Evolutionary conservation across 2,888 invertebrate species (phyloP).

Genomic region (Pollenia angustigena): DNA sequence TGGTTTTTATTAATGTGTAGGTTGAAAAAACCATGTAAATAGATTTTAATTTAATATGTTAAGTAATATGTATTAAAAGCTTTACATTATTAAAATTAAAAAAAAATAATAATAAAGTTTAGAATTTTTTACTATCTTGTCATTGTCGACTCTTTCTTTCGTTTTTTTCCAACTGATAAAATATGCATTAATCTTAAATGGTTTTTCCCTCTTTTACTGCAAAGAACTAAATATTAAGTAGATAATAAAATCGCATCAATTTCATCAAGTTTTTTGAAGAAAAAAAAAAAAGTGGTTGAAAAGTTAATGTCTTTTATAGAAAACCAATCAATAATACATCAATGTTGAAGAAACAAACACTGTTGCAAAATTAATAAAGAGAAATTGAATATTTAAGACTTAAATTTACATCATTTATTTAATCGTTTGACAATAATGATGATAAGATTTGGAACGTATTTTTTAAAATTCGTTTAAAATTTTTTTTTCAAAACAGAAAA

Average conservation of each 20-base stretch:
- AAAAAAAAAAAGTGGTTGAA: background rate
- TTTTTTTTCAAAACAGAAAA: background rate
- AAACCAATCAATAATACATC: conserved; percentile 26
- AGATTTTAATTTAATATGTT: conserved; percentile 12
- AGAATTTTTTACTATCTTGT: conserved; percentile 12
- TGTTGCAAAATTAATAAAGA: conserved; percentile 19
- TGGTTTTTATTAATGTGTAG: conserved; percentile 13
- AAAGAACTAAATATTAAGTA: conserved; percentile 22
- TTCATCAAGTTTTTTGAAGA: conserved; percentile 12
- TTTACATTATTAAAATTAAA: conserved; percentile 36
- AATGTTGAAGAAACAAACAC: conserved; percentile 11
- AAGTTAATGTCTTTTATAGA: conserved; percentile 21
- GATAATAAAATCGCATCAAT: conserved; percentile 60
- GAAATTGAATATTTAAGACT: background rate
- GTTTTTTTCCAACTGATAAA: conserved; percentile 4
- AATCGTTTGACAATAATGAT: conserved; percentile 58
- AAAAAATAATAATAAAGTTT: conserved; percentile 20
- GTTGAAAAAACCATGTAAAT: background rate
- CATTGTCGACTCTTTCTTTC: conserved; percentile 5
- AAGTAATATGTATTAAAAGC: conserved; percentile 27
- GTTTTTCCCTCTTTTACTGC: background rate
- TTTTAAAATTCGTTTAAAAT: background rate
- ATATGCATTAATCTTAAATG: conserved; percentile 64
- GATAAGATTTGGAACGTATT: conserved; percentile 26
- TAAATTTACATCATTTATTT: conserved; percentile 51